Base-by-base conservation (phyloP, 35 echinoderm and acorn worm species). In the Diadema setosum region DNA sequence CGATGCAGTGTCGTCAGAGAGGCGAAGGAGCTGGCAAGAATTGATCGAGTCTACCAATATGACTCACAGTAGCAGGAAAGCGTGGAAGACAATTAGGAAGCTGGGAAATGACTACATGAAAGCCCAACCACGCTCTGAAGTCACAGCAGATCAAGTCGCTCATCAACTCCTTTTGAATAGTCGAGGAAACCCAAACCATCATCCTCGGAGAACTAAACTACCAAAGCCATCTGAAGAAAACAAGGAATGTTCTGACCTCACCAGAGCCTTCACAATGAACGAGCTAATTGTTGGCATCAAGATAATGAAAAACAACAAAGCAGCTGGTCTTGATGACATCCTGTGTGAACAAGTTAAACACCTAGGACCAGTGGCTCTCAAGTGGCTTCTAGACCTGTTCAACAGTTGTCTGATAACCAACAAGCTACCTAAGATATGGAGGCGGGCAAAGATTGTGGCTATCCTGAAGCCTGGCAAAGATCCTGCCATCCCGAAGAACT, bases 261-360 rank as follows among this genome's bases (percentile, higher is more conserved):
- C 39, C 39, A n/a, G n/a, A 60, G 32, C 58, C 25, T 42, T 44
- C 4, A 70, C 20, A 14, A 70, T 85, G 63, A 33, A 46, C 29
- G 57, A 85, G 5, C 39, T 91, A 39, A 9, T 29, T 35, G 21
- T 2, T 37, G 88, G n/a, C 27, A 85, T 91, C 81, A 27, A n/a
- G 21, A 32, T 42, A 6, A 34, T 84, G 29, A 83, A 83, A 25
- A 52, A 17, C 36, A 42, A 27, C 29, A 84, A 85, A 25, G 65
- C 89, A 67, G 70, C 39, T 3, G 45, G 89, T 3, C 80, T 84
- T 14, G 42, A 83, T 84, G 70, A 85, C 37, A 91, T 83, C 21
- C 3, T 59, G 3, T 39, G 49, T 27, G 82, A 91, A 32, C 87
- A 89, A 42, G 70, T 89, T 26, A 89, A 89, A 1, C 45, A 89